Conservation (phyloP, 2,888 invertebrate genomes). For the Ferdinandea cuprea region DNA sequence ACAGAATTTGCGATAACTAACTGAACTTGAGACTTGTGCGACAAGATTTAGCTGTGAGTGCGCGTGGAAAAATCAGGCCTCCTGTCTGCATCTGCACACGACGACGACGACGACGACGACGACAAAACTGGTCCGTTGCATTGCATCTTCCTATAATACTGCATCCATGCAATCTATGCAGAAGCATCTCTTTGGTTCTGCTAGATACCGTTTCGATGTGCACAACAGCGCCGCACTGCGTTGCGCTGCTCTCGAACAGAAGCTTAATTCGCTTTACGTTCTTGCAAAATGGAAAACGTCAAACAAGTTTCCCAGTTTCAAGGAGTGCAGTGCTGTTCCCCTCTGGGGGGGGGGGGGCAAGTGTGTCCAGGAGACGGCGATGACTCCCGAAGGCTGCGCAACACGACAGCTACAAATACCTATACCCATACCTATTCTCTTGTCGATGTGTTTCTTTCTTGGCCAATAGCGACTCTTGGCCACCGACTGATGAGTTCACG, state of each 20-base stretch:
- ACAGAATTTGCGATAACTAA: constrained; percentile 66
- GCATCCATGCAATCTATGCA: constrained; percentile 9
- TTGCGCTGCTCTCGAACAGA: constrained; percentile 56
- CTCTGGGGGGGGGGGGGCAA: neutral
- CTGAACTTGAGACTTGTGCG: constrained; percentile 65
- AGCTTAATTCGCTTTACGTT: constrained; percentile 61
- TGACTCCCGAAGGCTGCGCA: constrained; percentile 25
- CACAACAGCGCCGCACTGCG: constrained; percentile 21
- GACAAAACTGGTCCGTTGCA: constrained; percentile 49
- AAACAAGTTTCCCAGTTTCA: constrained; percentile 65
- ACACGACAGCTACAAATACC: constrained; percentile 48
- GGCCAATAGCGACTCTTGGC: constrained; percentile 14
- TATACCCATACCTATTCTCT: constrained; percentile 22
- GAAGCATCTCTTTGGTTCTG: constrained; percentile 24
- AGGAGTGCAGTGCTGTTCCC: constrained; percentile 4
- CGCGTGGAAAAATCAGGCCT: constrained; percentile 57
- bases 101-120: too few relatives aligned
- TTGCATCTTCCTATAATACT: constrained; percentile 55
- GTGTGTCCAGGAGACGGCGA: constrained; percentile 22
- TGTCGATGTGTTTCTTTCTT: neutral
- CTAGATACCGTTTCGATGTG: constrained; percentile 59
- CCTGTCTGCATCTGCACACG: constrained; percentile 62
- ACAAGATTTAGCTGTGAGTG: constrained; percentile 52
- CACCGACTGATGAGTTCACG: constrained; percentile 62
- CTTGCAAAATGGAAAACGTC: constrained; percentile 70